Base-by-base conservation (phyloP, 2,113 vertebrate genomes). In the Gallinago undulata region DNA sequence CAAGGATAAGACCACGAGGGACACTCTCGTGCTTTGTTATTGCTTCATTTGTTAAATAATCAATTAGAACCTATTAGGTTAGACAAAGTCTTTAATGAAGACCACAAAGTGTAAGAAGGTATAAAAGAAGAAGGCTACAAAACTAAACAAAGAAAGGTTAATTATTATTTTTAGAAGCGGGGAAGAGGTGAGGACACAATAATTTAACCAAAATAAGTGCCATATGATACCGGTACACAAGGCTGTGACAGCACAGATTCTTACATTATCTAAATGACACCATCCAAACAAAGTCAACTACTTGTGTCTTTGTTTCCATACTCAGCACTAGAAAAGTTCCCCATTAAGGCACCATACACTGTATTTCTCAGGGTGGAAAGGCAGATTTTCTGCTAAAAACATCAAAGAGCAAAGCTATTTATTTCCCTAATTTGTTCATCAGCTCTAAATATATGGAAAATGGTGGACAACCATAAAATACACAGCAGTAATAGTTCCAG, bases 201-300 rank as follows among this genome's bases (percentile, higher is more conserved):
- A 3, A 23, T 79, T 87, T 87, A 78, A 56, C 19, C 45, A 72
- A 77, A 62, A 63, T 7, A 67, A 83, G 12, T 3, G 2, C 3
- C 53, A 45, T 10, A 13, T 8, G 12, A 57, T 35, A 56, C 15
- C 27, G 55, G 35, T 25, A 63, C 31, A 24, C 45, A 85, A 84
- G 53, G 28, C n/a, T 56, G 24, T 21, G 21, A 81, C 60, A 87
- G 39, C 53, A 60, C 2, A 1, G 60, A 57, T 84, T 56, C 37
- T 51, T 66, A 22, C 0, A 0, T 63, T 57, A 28, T 25, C 87
- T 77, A 43, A 69, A 53, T 37, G 1, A 73, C 31, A 69, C 0
- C 0, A 73, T 55, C 27, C 48, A 84, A 67, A 43, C 39, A 22
- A 89, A 91, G 25, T 84, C 87, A 84, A 11, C 30, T 33, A 24